phyloP scores from a whole-genome alignment of 1,140 invertebrate genomes.

The Marisa cornuarietis region DNA sequence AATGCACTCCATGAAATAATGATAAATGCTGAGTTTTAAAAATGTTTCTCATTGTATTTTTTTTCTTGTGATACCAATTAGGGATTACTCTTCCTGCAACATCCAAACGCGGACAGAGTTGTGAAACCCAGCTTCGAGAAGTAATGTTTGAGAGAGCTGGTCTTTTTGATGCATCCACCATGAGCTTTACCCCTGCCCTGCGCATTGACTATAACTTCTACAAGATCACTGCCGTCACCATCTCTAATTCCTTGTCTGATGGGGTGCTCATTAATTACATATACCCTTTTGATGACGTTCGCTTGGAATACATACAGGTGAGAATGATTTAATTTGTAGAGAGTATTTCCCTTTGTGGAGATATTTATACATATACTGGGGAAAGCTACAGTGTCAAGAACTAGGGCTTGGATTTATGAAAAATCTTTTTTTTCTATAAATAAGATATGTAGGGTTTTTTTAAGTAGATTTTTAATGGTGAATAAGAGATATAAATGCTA shows the following conservation, averaged over 20 bases:
- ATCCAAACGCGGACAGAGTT: slow-evolving; percentile 33
- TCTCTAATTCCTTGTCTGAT: slow-evolving; percentile 71
- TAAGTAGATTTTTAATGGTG: no score
- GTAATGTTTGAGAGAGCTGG: slow-evolving; percentile 74
- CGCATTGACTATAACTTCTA: slow-evolving; percentile 97
- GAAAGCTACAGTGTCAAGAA: no score
- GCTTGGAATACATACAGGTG: slow-evolving; percentile 51
- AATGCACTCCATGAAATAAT: no score
- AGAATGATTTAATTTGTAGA: slow-evolving; percentile 16
- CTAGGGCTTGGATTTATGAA: no score
- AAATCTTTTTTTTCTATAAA: no score
- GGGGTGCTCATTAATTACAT: slow-evolving; percentile 87
- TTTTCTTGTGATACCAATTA: slow-evolving; percentile 31
- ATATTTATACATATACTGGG: no score
- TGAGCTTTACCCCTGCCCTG: slow-evolving; percentile 87
- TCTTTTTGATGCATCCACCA: slow-evolving; percentile 90
- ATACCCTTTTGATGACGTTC: slow-evolving; percentile 74
- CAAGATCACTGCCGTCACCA: slow-evolving; percentile 63
- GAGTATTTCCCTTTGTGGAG: no score
- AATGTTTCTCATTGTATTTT: no score
- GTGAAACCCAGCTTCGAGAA: slow-evolving; percentile 47
- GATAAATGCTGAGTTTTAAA: no score
- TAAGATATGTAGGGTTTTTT: no score
- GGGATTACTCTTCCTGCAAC: slow-evolving; percentile 58
- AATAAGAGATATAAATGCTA: no score